Percentiles rank a stretch among this genome's conserved stretches.
Evolutionary conservation across 2,888 invertebrate genomes (phyloP).

Genomic region (Stenchaetothrips biformis): DNA sequence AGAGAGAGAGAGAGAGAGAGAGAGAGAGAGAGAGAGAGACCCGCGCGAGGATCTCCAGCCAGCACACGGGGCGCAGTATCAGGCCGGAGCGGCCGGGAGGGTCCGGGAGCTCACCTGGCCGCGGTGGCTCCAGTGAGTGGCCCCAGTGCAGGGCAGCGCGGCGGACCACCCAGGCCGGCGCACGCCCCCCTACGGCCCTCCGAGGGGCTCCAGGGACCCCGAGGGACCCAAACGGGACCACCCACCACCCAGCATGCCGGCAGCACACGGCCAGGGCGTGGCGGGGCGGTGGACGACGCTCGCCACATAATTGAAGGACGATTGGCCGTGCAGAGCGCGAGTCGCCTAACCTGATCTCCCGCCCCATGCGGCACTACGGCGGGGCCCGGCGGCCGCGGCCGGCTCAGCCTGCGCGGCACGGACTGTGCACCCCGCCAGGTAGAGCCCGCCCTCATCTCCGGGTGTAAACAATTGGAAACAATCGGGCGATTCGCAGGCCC

Average conservation of each 20-base stretch:
- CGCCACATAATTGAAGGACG: constrained; percentile 4
- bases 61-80: too few species aligned
- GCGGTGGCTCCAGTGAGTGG: too few species aligned
- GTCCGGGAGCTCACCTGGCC: too few species aligned
- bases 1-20: too few species aligned
- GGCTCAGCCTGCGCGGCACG: not conserved
- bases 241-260: not conserved
- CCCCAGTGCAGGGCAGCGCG: not conserved
- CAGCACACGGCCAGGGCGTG: not conserved
- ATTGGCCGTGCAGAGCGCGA: not conserved
- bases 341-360: not conserved
- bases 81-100: too few species aligned
- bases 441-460: not conserved
- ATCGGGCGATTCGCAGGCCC: too few species aligned
- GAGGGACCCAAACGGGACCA: constrained; percentile 18
- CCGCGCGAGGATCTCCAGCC: too few species aligned
- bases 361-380: not conserved
- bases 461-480: too few species aligned
- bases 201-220: not conserved
- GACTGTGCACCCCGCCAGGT: not conserved
- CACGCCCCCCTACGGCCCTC: not conserved
- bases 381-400: not conserved
- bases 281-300: not conserved
- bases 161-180: not conserved
- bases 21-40: too few species aligned